Evolutionary conservation across 2,888 invertebrate genomes (phyloP).

Genomic region (Amiota minor): DNA sequence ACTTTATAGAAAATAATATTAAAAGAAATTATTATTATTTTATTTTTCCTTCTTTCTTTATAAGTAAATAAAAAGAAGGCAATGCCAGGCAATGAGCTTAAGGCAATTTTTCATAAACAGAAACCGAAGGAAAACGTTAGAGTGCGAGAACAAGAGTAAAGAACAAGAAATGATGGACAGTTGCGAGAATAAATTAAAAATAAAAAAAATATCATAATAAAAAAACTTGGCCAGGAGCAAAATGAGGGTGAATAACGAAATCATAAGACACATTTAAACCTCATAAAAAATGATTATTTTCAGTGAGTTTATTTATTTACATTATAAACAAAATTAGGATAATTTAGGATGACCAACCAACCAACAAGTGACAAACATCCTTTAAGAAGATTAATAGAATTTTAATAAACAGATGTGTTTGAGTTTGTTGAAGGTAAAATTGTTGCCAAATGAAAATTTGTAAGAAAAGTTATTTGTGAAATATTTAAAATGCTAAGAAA

Average conservation of each 20-base stretch:
- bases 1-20: conserved; percentile 18
- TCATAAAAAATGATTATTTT: no score
- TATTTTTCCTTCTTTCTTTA: background rate
- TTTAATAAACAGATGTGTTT: no score
- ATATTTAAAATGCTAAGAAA: no score
- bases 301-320: no score
- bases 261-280: background rate
- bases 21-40: background rate
- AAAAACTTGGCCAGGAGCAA: background rate
- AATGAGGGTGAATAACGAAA: background rate
- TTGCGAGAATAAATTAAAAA: background rate
- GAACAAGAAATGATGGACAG: background rate
- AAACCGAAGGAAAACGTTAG: background rate
- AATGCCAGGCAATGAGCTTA: background rate
- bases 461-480: no score
- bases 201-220: background rate
- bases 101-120: conserved; percentile 3
- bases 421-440: no score
- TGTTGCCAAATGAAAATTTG: no score
- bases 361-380: background rate
- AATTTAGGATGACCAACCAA: no score
- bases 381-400: background rate
- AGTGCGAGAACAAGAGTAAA: background rate
- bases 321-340: no score
- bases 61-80: background rate